Percentiles rank a stretch among this genome's conserved stretches.
These are phyloP conservation scores for Acomys russatus DNA, from an alignment of 2,797 vertebrate species.

Conservation along the genomic window DNA sequence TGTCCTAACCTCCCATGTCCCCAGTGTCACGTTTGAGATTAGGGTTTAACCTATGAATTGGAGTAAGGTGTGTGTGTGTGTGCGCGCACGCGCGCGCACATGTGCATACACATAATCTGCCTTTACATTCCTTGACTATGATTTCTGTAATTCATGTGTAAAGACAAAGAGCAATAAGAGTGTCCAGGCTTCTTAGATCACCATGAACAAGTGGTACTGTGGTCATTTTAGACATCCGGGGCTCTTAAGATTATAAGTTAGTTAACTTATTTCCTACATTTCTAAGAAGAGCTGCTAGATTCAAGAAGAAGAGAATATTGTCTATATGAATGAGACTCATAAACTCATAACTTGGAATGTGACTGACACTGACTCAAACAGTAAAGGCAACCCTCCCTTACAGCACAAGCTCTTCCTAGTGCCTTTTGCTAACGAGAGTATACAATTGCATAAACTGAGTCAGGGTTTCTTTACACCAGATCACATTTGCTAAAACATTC, in stretches of 20 bases:
- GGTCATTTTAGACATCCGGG: constrained; percentile 5
- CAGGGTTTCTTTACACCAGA: constrained; percentile 32
- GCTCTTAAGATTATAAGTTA: constrained; percentile 26
- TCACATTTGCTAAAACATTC: constrained; percentile 37
- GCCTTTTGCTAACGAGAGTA: constrained; percentile 38
- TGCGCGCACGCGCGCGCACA: no score
- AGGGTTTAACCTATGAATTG: not conserved
- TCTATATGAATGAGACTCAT: constrained; percentile 21
- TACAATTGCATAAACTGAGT: constrained; percentile 39
- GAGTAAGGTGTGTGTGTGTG: no score
- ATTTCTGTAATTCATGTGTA: not conserved
- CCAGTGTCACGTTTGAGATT: not conserved
- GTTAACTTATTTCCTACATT: constrained; percentile 30
- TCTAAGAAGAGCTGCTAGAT: constrained; percentile 14
- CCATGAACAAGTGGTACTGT: not conserved
- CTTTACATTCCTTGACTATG: not conserved
- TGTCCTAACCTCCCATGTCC: not conserved
- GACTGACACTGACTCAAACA: not conserved
- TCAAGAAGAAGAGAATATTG: constrained; percentile 48
- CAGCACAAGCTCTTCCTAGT: not conserved
- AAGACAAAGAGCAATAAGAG: constrained; percentile 50
- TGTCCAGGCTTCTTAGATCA: constrained; percentile 1
- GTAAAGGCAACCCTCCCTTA: constrained; percentile 44
- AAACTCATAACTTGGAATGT: constrained; percentile 46
- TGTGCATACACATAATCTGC: not conserved